Evolutionary conservation across 2,888 invertebrate species (phyloP).

Genomic region (Xylocampa areola): DNA sequence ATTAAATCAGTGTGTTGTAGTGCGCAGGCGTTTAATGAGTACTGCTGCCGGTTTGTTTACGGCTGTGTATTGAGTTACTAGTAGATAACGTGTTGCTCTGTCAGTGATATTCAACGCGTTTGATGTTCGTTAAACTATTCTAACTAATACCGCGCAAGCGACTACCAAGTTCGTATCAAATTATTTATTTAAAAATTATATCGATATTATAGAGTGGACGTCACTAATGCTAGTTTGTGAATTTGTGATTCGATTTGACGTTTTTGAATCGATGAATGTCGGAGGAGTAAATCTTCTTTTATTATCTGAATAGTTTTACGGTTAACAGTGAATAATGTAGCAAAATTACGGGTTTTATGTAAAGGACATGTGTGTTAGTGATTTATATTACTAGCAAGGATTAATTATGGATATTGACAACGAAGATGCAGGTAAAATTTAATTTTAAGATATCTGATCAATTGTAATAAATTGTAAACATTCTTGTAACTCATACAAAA

Average conservation of each 20-base stretch:
- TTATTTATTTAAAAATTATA: conserved; percentile 43
- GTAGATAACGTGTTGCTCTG: conserved; percentile 72
- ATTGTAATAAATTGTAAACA: conserved; percentile 1
- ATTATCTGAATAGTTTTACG: conserved; percentile 12
- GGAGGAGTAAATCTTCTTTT: conserved; percentile 13
- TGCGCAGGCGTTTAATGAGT: conserved; percentile 67
- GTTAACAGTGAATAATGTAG: conserved; percentile 26
- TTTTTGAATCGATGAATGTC: conserved; percentile 23
- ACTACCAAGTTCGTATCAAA: conserved; percentile 29
- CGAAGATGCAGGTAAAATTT: conserved; percentile 52
- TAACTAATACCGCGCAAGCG: conserved; percentile 24
- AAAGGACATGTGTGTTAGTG: conserved; percentile 31
- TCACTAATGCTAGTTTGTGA: conserved; percentile 40
- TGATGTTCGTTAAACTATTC: conserved; percentile 29
- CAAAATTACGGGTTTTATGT: conserved; percentile 35
- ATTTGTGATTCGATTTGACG: conserved; percentile 37
- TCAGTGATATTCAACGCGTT: conserved; percentile 57
- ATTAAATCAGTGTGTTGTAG: conserved; percentile 45
- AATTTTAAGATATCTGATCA: conserved; percentile 6
- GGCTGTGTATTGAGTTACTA: conserved; percentile 68
- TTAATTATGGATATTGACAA: conserved; percentile 52
- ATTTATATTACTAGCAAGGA: conserved; percentile 23
- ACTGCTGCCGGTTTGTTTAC: conserved; percentile 74
- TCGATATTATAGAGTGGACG: conserved; percentile 44
- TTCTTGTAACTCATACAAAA: conserved; percentile 13